A percentile compares a stretch with the other conserved stretches of the same genome.
Evolutionary conservation across 2,113 vertebrate species (phyloP).

Genomic region (Gallinago media): DNA sequence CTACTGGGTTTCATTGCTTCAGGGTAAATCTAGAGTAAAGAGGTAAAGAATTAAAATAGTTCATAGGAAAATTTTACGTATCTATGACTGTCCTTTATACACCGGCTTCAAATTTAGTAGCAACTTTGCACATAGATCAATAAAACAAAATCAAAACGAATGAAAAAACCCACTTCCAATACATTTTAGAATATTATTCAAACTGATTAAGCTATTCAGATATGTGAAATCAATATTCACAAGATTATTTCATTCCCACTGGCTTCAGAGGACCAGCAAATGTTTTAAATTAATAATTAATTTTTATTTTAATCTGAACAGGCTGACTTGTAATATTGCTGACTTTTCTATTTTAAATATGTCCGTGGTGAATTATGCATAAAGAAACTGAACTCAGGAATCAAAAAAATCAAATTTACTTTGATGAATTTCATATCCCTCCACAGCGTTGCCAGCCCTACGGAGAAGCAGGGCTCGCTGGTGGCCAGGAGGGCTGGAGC

Average conservation of each 20-base stretch:
- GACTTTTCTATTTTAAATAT: background rate
- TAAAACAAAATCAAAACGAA: background rate
- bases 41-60: background rate
- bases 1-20: background rate
- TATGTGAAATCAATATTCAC: background rate
- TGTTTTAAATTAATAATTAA: background rate
- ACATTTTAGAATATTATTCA: background rate
- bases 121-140: background rate
- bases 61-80: background rate
- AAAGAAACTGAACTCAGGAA: too few relatives aligned
- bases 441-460: too few relatives aligned
- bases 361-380: background rate
- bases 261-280: background rate
- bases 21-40: background rate
- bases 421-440: background rate
- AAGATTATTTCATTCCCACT: background rate
- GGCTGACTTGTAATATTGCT: background rate
- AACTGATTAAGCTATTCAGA: background rate
- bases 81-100: background rate
- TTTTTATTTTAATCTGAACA: background rate
- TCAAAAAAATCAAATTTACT: too few relatives aligned
- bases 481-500: too few relatives aligned
- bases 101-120: background rate
- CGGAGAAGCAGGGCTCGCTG: too few relatives aligned
- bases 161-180: background rate